These are phyloP conservation scores for Melipona quadrifasciata DNA, from an alignment of 1,140 invertebrate species.

Conservation along the genomic window DNA sequence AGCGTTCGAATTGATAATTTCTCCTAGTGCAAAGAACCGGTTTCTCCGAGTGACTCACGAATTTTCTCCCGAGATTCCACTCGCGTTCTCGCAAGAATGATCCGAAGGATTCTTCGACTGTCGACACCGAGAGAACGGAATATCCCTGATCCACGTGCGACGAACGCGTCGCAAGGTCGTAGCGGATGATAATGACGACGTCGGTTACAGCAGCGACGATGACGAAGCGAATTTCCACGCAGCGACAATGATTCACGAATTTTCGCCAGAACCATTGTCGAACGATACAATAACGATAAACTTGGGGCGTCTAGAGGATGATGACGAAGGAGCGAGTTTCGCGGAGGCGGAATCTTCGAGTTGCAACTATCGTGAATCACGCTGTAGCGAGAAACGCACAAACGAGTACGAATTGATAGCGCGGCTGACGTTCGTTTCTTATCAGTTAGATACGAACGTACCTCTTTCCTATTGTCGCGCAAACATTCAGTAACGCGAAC, in stretches of 20 bases:
- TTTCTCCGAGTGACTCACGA: slow-evolving; percentile 48
- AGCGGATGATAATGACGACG: background rate
- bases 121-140: slow-evolving; percentile 1
- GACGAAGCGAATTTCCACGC: slow-evolving; percentile 41
- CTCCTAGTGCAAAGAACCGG: slow-evolving; percentile 20
- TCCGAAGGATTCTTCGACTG: slow-evolving; percentile 4
- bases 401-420: slow-evolving; percentile 30
- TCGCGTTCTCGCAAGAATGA: slow-evolving; percentile 2
- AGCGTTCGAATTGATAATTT: slow-evolving; percentile 28
- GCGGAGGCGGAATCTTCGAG: background rate
- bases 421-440: slow-evolving; percentile 40
- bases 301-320: background rate
- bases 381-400: background rate
- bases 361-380: slow-evolving; percentile 6
- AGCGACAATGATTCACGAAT: slow-evolving; percentile 56
- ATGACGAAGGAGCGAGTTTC: background rate
- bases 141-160: background rate
- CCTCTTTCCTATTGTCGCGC: slow-evolving; percentile 25
- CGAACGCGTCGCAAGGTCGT: background rate
- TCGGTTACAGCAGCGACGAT: background rate
- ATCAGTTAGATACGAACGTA: slow-evolving; percentile 26
- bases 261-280: background rate
- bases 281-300: background rate
- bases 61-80: slow-evolving; percentile 49
- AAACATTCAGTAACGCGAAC: slow-evolving; percentile 9